Percentiles rank a stretch among this genome's conserved stretches.
These are phyloP conservation scores for Protobothrops mucrosquamatus DNA, from an alignment of 2,113 vertebrate species.

Conservation along the genomic window DNA sequence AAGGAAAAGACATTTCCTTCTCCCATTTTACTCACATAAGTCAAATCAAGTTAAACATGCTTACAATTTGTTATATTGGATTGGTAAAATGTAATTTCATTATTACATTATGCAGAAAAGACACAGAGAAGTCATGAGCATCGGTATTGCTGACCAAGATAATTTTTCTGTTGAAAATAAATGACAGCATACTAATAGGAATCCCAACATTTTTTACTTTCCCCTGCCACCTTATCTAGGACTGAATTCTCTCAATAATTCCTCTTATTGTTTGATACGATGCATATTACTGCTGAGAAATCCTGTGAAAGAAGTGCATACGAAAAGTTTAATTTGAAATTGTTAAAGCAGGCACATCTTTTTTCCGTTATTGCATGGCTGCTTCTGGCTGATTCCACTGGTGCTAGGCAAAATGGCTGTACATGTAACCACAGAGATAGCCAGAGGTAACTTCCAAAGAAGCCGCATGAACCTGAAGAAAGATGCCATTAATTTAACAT, in stretches of 20 bases:
- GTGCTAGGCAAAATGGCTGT: neutral
- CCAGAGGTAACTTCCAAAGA: neutral
- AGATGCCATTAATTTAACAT: neutral
- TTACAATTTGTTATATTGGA: neutral
- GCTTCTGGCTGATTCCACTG: neutral
- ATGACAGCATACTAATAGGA: neutral
- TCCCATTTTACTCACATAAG: neutral
- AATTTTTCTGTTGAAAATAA: neutral
- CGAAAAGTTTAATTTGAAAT: neutral
- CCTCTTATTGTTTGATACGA: neutral
- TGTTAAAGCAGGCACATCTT: neutral
- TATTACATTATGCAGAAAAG: neutral
- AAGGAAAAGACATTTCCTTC: neutral
- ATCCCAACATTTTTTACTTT: neutral
- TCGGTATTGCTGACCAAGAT: neutral
- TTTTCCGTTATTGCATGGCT: neutral
- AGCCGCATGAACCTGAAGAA: neutral
- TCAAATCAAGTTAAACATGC: slow-evolving; percentile 22
- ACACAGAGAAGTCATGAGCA: neutral
- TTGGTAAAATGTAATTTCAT: neutral
- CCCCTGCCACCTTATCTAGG: neutral
- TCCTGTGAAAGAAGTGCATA: neutral
- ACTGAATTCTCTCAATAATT: neutral
- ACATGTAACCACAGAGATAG: neutral
- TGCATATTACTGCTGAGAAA: neutral